Percentiles rank a stretch among this genome's conserved stretches.
phyloP scores from a whole-genome alignment of 2,888 invertebrate genomes.

The Diachrysia chrysitis region DNA sequence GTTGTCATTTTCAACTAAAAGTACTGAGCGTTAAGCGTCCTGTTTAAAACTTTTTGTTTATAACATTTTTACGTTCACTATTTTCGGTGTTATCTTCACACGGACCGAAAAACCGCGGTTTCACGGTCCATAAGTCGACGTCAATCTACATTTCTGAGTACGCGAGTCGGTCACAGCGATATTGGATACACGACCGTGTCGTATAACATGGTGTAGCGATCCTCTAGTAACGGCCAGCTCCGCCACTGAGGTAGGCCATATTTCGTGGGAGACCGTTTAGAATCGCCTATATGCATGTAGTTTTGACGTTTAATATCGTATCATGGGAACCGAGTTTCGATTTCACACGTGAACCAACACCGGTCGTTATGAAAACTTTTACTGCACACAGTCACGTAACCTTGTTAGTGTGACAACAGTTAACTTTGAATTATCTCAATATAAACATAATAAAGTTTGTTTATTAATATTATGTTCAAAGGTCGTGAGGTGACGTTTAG shows the following conservation, averaged over 20 bases:
- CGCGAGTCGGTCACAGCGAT: conserved; percentile 64
- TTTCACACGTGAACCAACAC: conserved; percentile 75
- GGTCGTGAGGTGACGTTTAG: conserved; percentile 40
- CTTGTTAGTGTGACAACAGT: conserved; percentile 58
- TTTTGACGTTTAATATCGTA: conserved; percentile 75
- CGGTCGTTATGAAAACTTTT: conserved; percentile 65
- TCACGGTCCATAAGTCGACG: conserved; percentile 77
- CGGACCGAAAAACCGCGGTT: conserved; percentile 71
- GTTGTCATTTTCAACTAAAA: conserved; percentile 40
- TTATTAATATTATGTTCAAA: conserved; percentile 46
- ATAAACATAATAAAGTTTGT: conserved; percentile 53
- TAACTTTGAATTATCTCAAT: conserved; percentile 57
- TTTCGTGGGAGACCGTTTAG: conserved; percentile 77
- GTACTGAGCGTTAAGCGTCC: conserved; percentile 19
- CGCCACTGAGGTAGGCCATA: conserved; percentile 82
- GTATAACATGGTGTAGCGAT: conserved; percentile 72
- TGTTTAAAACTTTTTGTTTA: conserved; percentile 24
- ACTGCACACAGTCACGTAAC: conserved; percentile 71
- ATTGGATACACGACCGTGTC: conserved; percentile 76
- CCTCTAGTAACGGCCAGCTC: conserved; percentile 71
- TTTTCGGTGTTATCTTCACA: conserved; percentile 56
- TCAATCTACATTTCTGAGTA: conserved; percentile 74
- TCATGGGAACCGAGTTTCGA: conserved; percentile 78
- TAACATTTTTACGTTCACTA: conserved; percentile 25
- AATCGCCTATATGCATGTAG: conserved; percentile 65